A percentile compares a stretch with the other conserved stretches of the same genome.
phyloP scores from a whole-genome alignment of 2,797 vertebrate species.

The Pangasius macronema region DNA sequence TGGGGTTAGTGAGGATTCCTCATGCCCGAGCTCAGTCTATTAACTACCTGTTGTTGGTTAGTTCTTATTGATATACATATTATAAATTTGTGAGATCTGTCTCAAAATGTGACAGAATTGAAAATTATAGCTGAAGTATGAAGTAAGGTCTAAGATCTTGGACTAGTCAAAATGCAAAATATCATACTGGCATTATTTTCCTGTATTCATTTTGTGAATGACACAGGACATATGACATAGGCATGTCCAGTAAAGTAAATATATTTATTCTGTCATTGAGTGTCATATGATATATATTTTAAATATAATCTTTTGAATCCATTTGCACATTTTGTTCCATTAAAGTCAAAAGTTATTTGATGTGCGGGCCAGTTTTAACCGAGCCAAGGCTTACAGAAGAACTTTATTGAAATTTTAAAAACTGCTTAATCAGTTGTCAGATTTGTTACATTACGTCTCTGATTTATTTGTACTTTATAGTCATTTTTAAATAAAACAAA shows the following conservation, averaged over 20 bases:
- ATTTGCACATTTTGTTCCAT: not conserved
- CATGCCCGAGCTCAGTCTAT: not conserved
- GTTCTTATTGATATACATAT: not conserved
- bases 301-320: not conserved
- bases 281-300: not conserved
- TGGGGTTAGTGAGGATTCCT: constrained; percentile 30
- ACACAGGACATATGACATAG: not conserved
- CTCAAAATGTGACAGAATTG: not conserved
- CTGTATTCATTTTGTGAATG: not conserved
- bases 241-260: not conserved
- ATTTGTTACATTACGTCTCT: not conserved
- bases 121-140: not conserved
- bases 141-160: not conserved
- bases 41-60: not conserved
- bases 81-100: not conserved
- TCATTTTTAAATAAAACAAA: not conserved
- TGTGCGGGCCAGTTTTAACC: not conserved
- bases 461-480: not conserved
- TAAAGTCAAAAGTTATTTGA: not conserved
- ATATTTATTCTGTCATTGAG: not conserved
- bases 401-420: not conserved
- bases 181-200: not conserved
- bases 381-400: not conserved
- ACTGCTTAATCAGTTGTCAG: not conserved
- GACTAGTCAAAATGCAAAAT: not conserved